Evolutionary conservation across 2,888 invertebrate species (phyloP).

Genomic region (Clanis bilineata): DNA sequence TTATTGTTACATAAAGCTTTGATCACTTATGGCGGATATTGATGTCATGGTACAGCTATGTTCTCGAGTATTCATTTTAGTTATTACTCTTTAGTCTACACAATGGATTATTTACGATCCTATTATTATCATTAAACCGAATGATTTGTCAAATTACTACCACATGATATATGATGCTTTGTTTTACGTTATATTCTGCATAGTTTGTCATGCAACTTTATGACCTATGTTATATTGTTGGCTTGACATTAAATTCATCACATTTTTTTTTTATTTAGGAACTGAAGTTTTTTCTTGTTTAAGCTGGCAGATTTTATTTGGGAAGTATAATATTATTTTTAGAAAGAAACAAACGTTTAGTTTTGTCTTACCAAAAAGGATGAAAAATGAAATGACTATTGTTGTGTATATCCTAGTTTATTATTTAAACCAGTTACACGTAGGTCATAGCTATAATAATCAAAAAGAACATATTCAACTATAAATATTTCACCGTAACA

Average conservation of each 20-base stretch:
- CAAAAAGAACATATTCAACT: no score
- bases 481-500: no score
- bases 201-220: neutral
- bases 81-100: constrained; percentile 41
- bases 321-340: no score
- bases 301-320: no score
- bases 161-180: constrained; percentile 39
- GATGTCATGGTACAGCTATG: constrained; percentile 49
- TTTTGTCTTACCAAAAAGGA: no score
- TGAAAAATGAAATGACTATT: no score
- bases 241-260: neutral
- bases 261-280: neutral
- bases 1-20: constrained; percentile 37
- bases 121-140: constrained; percentile 33
- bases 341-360: no score
- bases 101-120: constrained; percentile 52
- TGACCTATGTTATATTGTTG: neutral
- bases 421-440: no score
- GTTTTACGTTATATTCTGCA: neutral
- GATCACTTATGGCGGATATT: constrained; percentile 46
- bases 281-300: no score
- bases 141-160: constrained; percentile 41
- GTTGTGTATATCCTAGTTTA: no score
- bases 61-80: constrained; percentile 47
- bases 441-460: no score